phyloP scores from a whole-genome alignment of 1,140 invertebrate species.

The Hestina assimilis region DNA sequence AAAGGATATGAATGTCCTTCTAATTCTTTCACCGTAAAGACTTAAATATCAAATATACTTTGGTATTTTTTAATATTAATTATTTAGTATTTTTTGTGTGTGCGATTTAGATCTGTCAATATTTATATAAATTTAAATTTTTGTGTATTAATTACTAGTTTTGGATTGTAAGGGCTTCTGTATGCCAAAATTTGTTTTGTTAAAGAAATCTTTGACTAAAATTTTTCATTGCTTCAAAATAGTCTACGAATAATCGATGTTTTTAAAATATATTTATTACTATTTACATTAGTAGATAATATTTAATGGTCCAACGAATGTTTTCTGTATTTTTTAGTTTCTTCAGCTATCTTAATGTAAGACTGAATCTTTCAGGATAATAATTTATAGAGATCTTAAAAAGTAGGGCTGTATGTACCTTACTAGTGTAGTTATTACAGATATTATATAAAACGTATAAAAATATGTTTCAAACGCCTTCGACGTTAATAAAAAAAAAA shows the following conservation, averaged over 20 bases:
- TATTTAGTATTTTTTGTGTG: too few species aligned
- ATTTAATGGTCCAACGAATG: slow-evolving; percentile 47
- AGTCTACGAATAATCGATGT: not conserved
- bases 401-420: slow-evolving; percentile 28
- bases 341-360: slow-evolving; percentile 39
- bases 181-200: not conserved
- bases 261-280: slow-evolving; percentile 23
- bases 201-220: not conserved
- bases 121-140: not conserved
- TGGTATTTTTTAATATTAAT: too few species aligned
- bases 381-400: slow-evolving; percentile 39
- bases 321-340: slow-evolving; percentile 37
- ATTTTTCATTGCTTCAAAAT: not conserved
- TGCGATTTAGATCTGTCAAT: not conserved
- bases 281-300: slow-evolving; percentile 28
- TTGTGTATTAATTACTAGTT: not conserved
- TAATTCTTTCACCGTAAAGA: too few species aligned
- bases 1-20: too few species aligned
- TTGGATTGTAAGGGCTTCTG: too few species aligned
- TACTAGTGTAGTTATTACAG: slow-evolving; percentile 18
- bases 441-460: not conserved
- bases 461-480: slow-evolving; percentile 6
- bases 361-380: slow-evolving; percentile 48
- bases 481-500: too few species aligned
- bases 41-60: too few species aligned